Evolutionary conservation across 2,888 invertebrate species (phyloP).

Genomic region (Ganaspis brasiliensis): DNA sequence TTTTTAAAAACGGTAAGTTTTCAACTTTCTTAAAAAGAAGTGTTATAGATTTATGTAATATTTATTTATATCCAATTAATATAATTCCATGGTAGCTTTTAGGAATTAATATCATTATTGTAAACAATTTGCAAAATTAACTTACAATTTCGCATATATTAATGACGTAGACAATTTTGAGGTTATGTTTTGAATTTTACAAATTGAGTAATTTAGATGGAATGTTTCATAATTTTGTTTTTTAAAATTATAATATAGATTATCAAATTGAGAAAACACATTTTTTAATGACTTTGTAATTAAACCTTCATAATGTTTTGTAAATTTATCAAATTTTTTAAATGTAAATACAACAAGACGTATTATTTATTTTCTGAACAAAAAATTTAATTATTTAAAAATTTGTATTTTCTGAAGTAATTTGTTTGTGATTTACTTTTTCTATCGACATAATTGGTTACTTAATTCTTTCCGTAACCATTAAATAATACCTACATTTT

Average conservation of each 20-base stretch:
- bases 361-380: neutral
- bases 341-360: too few relatives aligned
- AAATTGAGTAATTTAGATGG: neutral
- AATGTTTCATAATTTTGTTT: too few relatives aligned
- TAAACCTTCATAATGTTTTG: neutral
- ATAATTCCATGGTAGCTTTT: neutral
- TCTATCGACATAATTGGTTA: neutral
- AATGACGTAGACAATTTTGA: neutral
- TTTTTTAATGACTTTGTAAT: too few relatives aligned
- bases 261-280: too few relatives aligned
- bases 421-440: neutral
- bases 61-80: neutral
- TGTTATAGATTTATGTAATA: neutral
- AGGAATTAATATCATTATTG: neutral
- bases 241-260: too few relatives aligned
- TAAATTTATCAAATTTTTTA: neutral
- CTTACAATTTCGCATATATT: neutral
- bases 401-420: too few relatives aligned
- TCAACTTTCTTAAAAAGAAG: neutral
- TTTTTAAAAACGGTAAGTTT: neutral
- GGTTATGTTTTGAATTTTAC: slow-evolving; percentile 3
- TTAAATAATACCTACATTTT: neutral
- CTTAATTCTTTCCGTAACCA: neutral
- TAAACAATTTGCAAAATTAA: neutral
- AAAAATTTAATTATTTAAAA: too few relatives aligned